These are phyloP conservation scores for Beris chalybata DNA, from an alignment of 2,888 invertebrate species.

Conservation along the genomic window DNA sequence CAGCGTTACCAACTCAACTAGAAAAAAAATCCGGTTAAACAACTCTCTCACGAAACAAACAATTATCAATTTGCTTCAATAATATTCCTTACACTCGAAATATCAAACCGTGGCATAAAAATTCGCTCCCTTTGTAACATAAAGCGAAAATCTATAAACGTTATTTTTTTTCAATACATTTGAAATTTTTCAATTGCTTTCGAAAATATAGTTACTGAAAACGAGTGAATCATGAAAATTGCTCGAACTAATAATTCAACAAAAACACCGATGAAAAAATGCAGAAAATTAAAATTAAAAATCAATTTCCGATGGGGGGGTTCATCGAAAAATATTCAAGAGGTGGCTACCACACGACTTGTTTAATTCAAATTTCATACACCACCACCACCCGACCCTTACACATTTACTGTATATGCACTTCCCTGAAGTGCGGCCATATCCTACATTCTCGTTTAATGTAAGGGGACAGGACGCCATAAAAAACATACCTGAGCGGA, in stretches of 20 bases:
- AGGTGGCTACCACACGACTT: too few relatives aligned
- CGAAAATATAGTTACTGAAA: neutral
- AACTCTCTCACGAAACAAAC: neutral
- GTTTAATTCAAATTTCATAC: too few relatives aligned
- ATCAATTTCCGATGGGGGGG: constrained; percentile 11
- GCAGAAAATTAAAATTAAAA: constrained; percentile 22
- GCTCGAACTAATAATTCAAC: constrained; percentile 14
- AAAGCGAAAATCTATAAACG: neutral
- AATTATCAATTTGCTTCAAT: constrained; percentile 18
- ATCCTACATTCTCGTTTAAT: too few relatives aligned
- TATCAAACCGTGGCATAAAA: neutral
- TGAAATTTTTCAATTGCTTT: neutral
- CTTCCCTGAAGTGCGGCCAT: too few relatives aligned
- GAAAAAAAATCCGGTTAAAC: neutral
- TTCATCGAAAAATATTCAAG: too few relatives aligned
- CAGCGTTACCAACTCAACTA: neutral
- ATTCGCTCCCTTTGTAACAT: neutral
- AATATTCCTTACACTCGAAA: neutral
- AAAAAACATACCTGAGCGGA: too few relatives aligned
- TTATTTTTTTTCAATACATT: neutral
- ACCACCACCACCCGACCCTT: too few relatives aligned
- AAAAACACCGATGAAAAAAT: constrained; percentile 10
- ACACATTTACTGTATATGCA: too few relatives aligned
- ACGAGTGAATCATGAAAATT: neutral
- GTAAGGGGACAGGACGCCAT: too few relatives aligned